A percentile compares a stretch with the other conserved stretches of the same genome.
phyloP scores from a whole-genome alignment of 2,113 vertebrate genomes.

The Gallinago undulata region DNA sequence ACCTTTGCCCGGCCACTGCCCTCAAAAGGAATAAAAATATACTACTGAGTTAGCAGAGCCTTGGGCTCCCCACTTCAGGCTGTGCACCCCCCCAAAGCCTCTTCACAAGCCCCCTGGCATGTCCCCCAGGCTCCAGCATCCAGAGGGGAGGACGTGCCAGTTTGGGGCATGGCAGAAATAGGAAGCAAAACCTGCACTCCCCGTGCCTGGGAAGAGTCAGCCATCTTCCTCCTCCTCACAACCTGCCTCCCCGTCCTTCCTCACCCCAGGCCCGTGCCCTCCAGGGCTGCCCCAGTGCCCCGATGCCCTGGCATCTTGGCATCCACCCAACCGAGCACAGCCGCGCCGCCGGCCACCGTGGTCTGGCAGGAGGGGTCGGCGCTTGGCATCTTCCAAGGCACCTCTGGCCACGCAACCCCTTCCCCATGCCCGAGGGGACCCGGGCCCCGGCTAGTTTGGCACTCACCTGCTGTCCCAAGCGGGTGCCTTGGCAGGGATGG shows the following conservation, averaged over 20 bases:
- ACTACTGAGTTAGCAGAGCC: background rate
- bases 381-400: background rate
- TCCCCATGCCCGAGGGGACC: background rate
- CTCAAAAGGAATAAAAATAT: background rate
- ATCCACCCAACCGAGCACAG: background rate
- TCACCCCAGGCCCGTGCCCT: background rate
- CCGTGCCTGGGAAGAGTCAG: background rate
- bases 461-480: constrained; percentile 1
- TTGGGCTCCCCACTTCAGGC: background rate
- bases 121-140: background rate
- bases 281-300: background rate
- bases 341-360: accelerated
- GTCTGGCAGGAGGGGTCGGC: accelerated
- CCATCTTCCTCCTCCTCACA: background rate
- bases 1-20: background rate
- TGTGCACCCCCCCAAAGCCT: background rate
- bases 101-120: background rate
- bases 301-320: background rate
- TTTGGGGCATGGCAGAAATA: background rate
- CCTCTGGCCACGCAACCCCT: accelerated
- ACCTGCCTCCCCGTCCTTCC: background rate
- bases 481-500: background rate
- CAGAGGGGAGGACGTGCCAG: background rate
- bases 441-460: accelerated
- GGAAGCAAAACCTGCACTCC: background rate